Conservation (phyloP, 2,113 vertebrate genomes). For the Eurypyga helias region DNA sequence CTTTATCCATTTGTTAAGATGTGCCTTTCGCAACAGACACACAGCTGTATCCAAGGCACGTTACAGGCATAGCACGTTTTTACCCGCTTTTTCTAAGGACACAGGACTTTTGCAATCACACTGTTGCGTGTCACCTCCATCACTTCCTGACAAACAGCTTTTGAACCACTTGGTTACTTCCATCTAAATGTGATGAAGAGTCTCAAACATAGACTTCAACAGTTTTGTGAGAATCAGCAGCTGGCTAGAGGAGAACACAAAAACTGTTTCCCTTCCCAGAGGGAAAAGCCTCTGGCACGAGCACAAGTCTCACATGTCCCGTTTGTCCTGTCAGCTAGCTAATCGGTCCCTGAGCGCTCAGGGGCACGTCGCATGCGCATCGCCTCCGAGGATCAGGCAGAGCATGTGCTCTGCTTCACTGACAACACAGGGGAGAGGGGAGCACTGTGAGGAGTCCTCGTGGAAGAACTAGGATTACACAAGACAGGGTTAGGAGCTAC, state of each 20-base stretch:
- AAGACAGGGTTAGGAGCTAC: neutral
- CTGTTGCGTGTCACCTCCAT: neutral
- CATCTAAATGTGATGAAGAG: neutral
- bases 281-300: neutral
- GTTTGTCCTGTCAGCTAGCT: neutral
- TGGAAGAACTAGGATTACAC: neutral
- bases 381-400: fast-evolving
- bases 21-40: neutral
- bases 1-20: neutral
- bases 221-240: neutral
- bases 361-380: fast-evolving
- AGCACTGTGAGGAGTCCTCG: fast-evolving
- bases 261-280: fast-evolving
- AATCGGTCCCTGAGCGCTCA: too few relatives aligned
- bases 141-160: neutral
- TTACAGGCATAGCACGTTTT: neutral
- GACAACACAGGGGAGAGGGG: neutral
- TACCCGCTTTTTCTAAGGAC: neutral
- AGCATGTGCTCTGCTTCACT: neutral
- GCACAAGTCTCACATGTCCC: fast-evolving
- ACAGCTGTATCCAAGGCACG: neutral
- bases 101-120: neutral
- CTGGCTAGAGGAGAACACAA: neutral
- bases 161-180: neutral
- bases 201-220: neutral